Evolutionary conservation across 53 echinoderm and acorn worm genomes (phyloP).

Genomic region (Echinarachnius parma): DNA sequence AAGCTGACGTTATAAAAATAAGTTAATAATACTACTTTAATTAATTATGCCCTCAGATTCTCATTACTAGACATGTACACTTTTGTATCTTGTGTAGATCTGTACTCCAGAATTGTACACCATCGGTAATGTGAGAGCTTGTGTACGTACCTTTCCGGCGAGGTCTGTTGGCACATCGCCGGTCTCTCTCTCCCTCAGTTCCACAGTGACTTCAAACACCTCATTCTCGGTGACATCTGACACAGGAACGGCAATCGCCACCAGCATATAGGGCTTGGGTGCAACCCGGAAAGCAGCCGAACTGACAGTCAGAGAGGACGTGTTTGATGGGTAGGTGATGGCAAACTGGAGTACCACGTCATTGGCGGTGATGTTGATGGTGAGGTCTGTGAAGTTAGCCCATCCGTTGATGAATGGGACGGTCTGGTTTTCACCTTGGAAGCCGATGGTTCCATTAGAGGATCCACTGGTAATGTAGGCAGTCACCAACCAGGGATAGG

Average conservation of each 20-base stretch:
- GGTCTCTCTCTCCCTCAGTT: constrained; percentile 60
- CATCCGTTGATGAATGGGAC: constrained; percentile 58
- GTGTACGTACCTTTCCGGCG: constrained; percentile 58
- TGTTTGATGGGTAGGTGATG: constrained; percentile 57
- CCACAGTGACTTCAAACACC: constrained; percentile 43
- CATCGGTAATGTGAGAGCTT: no score
- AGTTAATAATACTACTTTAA: no score
- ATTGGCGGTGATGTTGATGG: constrained; percentile 27
- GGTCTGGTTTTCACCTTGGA: constrained; percentile 50
- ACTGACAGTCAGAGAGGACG: constrained; percentile 41
- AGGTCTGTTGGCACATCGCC: constrained; percentile 46
- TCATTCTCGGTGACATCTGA: constrained; percentile 11
- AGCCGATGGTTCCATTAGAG: background rate
- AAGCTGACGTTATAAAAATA: no score
- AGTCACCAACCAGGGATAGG: constrained; percentile 64
- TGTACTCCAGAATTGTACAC: no score
- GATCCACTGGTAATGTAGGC: constrained; percentile 29
- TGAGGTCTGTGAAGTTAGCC: constrained; percentile 75
- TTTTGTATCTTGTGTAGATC: no score
- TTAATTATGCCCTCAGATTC: no score
- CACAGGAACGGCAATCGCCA: background rate
- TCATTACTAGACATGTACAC: no score
- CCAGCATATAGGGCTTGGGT: constrained; percentile 23
- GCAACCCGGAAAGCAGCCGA: constrained; percentile 54
- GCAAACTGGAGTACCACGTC: constrained; percentile 58